Percentiles rank a stretch among this genome's conserved stretches.
Evolutionary conservation across 1,140 invertebrate species (phyloP).

Genomic region (Lordiphosa stackelbergi): DNA sequence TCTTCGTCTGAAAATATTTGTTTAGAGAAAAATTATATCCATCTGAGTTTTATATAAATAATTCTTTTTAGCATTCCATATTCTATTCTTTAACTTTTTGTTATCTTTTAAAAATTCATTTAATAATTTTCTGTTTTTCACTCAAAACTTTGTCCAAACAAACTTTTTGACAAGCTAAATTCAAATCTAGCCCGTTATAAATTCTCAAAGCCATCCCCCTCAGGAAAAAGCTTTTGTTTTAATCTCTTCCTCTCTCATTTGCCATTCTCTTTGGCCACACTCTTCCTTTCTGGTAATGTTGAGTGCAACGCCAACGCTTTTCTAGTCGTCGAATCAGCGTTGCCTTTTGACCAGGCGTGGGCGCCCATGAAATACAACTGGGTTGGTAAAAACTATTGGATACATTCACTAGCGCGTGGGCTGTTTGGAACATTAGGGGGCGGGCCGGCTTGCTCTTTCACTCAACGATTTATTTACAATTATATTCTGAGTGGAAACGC

Average conservation of each 20-base stretch:
- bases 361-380: constrained; percentile 33
- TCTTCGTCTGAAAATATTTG: no score
- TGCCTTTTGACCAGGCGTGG: constrained; percentile 37
- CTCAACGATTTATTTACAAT: constrained; percentile 35
- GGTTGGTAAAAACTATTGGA: constrained; percentile 47
- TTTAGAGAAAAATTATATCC: no score
- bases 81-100: no score
- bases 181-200: constrained; percentile 8
- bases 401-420: constrained; percentile 37
- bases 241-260: not conserved
- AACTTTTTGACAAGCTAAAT: constrained; percentile 7
- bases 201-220: not conserved
- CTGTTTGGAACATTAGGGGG: constrained; percentile 12
- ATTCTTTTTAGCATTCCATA: no score
- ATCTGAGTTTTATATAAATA: no score
- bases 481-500: constrained; percentile 1
- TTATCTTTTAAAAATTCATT: not conserved
- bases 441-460: constrained; percentile 38
- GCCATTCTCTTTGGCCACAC: not conserved
- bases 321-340: constrained; percentile 42
- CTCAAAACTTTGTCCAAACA: constrained; percentile 4
- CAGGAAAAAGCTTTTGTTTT: constrained; percentile 22
- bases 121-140: constrained; percentile 1
- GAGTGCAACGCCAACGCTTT: constrained; percentile 46
- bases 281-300: constrained; percentile 10